phyloP scores from a whole-genome alignment of 2,797 vertebrate genomes.

The Coregonus sp. region DNA sequence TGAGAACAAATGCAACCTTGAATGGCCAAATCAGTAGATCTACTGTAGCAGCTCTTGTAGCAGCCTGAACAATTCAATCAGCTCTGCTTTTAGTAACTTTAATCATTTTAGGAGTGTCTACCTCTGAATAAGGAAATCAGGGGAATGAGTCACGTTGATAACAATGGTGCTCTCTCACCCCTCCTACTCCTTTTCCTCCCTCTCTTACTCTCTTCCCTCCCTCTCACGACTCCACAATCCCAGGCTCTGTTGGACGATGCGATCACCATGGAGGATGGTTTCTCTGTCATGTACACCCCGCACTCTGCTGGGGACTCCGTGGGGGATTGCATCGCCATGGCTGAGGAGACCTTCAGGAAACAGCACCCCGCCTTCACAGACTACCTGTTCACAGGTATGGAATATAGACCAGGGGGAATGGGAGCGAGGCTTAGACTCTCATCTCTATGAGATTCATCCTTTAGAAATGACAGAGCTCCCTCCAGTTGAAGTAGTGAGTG shows the following conservation, averaged over 20 bases:
- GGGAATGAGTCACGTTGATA: neutral
- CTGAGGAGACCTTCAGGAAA: constrained; percentile 66
- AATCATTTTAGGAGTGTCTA: neutral
- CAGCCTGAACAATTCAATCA: constrained; percentile 28
- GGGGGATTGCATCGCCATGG: constrained; percentile 56
- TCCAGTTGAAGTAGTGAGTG: neutral
- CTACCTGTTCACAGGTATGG: constrained; percentile 73
- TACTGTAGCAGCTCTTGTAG: neutral
- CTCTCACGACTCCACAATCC: neutral
- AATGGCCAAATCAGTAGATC: constrained; percentile 8
- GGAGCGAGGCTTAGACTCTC: neutral
- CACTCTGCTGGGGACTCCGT: constrained; percentile 54
- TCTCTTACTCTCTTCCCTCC: neutral
- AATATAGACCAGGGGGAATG: neutral
- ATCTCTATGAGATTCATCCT: neutral
- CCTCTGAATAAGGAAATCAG: neutral
- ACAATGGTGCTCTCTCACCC: neutral
- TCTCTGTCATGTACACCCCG: constrained; percentile 72
- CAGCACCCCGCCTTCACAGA: constrained; percentile 61
- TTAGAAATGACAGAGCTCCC: neutral
- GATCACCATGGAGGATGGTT: constrained; percentile 59
- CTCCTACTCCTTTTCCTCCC: neutral
- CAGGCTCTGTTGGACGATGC: constrained; percentile 76
- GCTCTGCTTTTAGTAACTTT: constrained; percentile 9
- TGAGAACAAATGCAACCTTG: neutral